Conservation (phyloP, 2,888 invertebrate genomes). For the Caenorhabditis macrosperma region DNA sequence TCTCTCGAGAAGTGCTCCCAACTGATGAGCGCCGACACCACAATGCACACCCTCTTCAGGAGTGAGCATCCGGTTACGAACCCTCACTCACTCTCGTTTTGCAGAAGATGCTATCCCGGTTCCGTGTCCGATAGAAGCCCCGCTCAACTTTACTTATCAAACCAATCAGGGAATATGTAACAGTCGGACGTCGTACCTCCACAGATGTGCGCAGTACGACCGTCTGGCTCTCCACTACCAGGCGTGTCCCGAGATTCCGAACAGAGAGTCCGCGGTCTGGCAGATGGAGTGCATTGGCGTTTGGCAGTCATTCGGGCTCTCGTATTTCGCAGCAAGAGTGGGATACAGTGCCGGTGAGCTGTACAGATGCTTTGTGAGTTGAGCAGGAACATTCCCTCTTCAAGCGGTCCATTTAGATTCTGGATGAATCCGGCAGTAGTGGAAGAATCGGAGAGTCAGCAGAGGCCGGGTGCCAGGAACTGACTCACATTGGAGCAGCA, state of each 20-base stretch:
- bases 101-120: conserved; percentile 61
- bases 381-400: background rate
- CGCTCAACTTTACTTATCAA: conserved; percentile 65
- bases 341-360: conserved; percentile 57
- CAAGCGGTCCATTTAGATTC: conserved; percentile 59
- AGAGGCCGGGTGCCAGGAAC: conserved; percentile 66
- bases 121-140: conserved; percentile 63
- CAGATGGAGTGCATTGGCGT: conserved; percentile 66
- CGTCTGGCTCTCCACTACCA: conserved; percentile 63
- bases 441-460: conserved; percentile 66
- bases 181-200: conserved; percentile 62
- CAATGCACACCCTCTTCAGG: conserved; percentile 66
- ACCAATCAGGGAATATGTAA: conserved; percentile 60
- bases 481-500: conserved; percentile 63
- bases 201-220: conserved; percentile 64
- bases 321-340: conserved; percentile 62
- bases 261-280: conserved; percentile 60
- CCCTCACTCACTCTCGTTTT: background rate
- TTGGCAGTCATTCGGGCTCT: conserved; percentile 59
- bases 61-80: conserved; percentile 29
- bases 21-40: conserved; percentile 60
- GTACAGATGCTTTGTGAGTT: conserved; percentile 65
- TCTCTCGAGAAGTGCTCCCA: conserved; percentile 58
- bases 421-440: conserved; percentile 50
- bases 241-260: conserved; percentile 66